These are phyloP conservation scores for Hydrolagus colliei DNA, from an alignment of 2,797 vertebrate species.

Conservation along the genomic window DNA sequence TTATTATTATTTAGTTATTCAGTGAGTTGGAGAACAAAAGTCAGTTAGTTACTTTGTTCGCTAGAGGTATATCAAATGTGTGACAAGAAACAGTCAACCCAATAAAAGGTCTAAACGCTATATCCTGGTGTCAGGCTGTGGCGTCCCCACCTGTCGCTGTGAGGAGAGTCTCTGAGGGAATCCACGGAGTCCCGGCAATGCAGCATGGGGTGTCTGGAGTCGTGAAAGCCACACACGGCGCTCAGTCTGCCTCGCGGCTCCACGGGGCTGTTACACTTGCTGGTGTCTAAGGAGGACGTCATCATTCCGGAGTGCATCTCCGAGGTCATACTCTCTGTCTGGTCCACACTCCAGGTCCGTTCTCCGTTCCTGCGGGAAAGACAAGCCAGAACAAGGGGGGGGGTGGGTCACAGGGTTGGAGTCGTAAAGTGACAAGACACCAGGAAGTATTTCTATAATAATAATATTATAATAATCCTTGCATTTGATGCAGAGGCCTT, in stretches of 20 bases:
- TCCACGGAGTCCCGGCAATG: conserved; percentile 87
- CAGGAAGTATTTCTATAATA: too few relatives aligned
- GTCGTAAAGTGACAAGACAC: too few relatives aligned
- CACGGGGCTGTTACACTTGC: conserved; percentile 95
- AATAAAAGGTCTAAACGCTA: too few relatives aligned
- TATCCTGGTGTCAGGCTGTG: too few relatives aligned
- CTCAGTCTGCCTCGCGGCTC: conserved; percentile 82
- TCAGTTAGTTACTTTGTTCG: too few relatives aligned
- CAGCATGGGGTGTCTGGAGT: conserved; percentile 62
- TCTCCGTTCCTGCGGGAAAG: conserved; percentile 75
- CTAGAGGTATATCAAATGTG: too few relatives aligned
- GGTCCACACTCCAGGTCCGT: conserved; percentile 91
- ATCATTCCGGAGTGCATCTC: conserved; percentile 90
- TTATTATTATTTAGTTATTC: too few relatives aligned
- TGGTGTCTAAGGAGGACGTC: conserved; percentile 87
- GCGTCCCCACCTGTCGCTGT: conserved; percentile 83
- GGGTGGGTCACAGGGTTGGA: not conserved
- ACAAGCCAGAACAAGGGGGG: not conserved
- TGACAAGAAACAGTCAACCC: too few relatives aligned
- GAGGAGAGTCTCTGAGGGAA: conserved; percentile 87
- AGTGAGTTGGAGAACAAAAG: too few relatives aligned
- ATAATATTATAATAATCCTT: too few relatives aligned
- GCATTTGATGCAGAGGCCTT: too few relatives aligned
- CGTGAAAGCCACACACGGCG: conserved; percentile 72
- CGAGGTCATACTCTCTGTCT: conserved; percentile 84